Conservation (phyloP, 2,797 vertebrate genomes). For the Acanthornis magna region DNA sequence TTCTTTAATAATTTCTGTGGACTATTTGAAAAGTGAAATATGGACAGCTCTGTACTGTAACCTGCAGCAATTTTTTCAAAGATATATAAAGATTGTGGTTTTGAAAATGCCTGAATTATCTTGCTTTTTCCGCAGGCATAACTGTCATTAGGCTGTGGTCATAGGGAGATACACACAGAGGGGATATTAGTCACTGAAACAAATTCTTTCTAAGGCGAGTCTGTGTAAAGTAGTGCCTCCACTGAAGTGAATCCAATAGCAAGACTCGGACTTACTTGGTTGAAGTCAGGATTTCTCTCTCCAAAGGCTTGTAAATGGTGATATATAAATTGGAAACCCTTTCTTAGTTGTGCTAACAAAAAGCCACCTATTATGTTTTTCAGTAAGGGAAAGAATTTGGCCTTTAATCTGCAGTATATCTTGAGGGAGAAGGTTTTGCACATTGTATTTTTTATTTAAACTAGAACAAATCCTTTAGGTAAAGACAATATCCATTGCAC, state of each 20-base stretch:
- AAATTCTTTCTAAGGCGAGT: background rate
- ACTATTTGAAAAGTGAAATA: background rate
- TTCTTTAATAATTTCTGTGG: background rate
- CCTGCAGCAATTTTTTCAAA: background rate
- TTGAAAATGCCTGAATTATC: background rate
- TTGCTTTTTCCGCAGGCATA: background rate
- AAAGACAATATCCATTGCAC: background rate
- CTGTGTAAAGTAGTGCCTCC: background rate
- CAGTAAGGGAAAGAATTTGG: background rate
- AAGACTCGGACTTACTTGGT: background rate
- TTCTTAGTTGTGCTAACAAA: background rate
- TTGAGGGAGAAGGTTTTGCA: background rate
- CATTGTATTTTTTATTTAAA: background rate
- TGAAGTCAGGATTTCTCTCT: background rate
- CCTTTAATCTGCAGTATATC: background rate
- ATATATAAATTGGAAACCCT: background rate
- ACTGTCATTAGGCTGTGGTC: background rate
- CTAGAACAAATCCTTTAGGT: background rate
- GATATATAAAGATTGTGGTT: background rate
- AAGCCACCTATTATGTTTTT: background rate
- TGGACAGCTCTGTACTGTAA: background rate
- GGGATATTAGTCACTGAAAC: background rate
- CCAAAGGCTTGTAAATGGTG: background rate
- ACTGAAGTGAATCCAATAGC: background rate
- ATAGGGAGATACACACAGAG: background rate